Conservation (phyloP, 2,888 invertebrate genomes). For the Osedax frankpressi region DNA sequence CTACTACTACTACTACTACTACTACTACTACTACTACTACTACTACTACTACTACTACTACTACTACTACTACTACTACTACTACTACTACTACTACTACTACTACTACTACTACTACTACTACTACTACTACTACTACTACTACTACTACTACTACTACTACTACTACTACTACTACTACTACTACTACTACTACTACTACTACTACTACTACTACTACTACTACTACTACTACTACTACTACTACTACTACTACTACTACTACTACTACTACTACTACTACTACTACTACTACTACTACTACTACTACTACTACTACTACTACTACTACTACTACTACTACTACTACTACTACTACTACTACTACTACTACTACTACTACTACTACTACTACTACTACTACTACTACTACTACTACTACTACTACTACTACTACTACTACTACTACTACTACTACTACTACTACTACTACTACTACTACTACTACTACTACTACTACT, state of each 20-base stretch:
- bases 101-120: neutral
- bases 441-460: neutral
- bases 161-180: neutral
- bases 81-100: neutral
- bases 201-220: neutral
- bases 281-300: neutral
- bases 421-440: neutral
- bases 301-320: neutral
- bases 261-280: neutral
- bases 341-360: neutral
- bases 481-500: neutral
- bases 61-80: neutral
- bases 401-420: neutral
- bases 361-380: neutral
- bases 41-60: neutral
- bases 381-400: neutral
- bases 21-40: neutral
- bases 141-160: neutral
- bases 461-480: neutral
- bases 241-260: neutral
- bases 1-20: neutral
- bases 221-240: neutral
- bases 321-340: neutral
- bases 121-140: neutral
- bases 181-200: neutral